Base-by-base conservation (phyloP, 2,113 vertebrate species). In the Anolis carolinensis region DNA sequence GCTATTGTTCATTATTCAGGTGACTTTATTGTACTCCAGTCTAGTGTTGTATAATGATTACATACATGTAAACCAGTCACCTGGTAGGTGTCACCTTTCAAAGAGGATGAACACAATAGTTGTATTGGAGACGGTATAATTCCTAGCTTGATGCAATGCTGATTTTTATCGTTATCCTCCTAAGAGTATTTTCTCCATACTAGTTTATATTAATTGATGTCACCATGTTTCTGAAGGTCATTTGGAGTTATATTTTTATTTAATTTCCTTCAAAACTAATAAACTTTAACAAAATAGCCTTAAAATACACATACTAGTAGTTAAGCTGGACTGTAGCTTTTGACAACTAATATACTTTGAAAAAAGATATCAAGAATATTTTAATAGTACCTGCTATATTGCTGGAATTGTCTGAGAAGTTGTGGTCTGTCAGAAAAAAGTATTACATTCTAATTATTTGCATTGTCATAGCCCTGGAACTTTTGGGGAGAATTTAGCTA, bases 1-100 rank as follows among this genome's bases (percentile, higher is more conserved):
- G 55, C 67, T 48, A 72, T 75, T 82, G 36, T 30, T 67, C 34
- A 75, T 68, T 82, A 72, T 90, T 88, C 76, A 59, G 62, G n/a
- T 87, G 79, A 83, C 68, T 70, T 86, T 48, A 0, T 65, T 44
- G 0, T 0, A 0, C 52, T 88, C 73, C 48, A 36, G 70, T 87
- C 36, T 75, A 36, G 59, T 65, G 23, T 77, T 48, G 65, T 72
- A 34, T 79, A 59, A 75, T 65, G 68, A 25, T 81, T 79, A 32
- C 65, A 0, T 79, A 73, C 67, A 74, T 39, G 50, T 82, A 78
- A 32, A 27, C 65, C 39, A 65, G 50, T 65, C 77, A 74, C 59
- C 27, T 90, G 1, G 39, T 74, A 20, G 30, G 80, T 39, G 78
- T 84, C 65, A 81, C 34, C 1, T 9, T 78, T 88, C 62, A 68